Conservation (phyloP, 2,113 vertebrate species). For the Gavia stellata region DNA sequence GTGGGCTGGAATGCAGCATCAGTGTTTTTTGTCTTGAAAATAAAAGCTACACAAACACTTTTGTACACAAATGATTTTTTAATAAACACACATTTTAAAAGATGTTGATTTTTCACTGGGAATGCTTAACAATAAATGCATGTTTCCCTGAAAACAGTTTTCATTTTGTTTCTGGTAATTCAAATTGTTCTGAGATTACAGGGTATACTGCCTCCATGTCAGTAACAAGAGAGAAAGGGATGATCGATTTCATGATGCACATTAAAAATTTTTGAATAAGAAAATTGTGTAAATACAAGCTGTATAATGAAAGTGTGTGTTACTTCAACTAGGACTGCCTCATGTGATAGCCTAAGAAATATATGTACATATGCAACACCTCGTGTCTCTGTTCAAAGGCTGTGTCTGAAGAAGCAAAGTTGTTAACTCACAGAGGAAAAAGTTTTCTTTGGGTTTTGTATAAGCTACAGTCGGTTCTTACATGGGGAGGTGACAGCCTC, state of each 20-base stretch:
- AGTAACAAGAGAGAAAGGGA: background rate
- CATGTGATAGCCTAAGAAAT: rapidly evolving
- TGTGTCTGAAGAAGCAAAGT: background rate
- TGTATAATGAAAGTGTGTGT: background rate
- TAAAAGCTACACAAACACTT: conserved; percentile 70
- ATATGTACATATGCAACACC: rapidly evolving
- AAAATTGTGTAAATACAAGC: background rate
- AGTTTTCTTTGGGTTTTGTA: background rate
- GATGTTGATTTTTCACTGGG: conserved; percentile 76
- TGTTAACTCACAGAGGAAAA: rapidly evolving
- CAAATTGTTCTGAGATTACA: background rate
- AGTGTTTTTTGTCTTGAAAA: conserved; percentile 68
- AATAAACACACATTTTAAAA: conserved; percentile 77
- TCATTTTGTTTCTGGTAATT: conserved; percentile 60
- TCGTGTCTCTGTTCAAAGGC: background rate
- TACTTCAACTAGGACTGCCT: background rate
- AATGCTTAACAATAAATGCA: conserved; percentile 80
- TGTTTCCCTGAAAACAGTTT: conserved; percentile 69
- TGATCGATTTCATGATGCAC: background rate
- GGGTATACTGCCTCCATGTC: background rate
- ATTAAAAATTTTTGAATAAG: background rate
- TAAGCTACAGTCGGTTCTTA: background rate
- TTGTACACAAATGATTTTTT: conserved; percentile 75
- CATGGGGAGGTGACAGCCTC: background rate
- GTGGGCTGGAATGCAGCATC: conserved; percentile 35